phyloP scores from a whole-genome alignment of 2,113 vertebrate species.

The Neotragus pygmaeus region DNA sequence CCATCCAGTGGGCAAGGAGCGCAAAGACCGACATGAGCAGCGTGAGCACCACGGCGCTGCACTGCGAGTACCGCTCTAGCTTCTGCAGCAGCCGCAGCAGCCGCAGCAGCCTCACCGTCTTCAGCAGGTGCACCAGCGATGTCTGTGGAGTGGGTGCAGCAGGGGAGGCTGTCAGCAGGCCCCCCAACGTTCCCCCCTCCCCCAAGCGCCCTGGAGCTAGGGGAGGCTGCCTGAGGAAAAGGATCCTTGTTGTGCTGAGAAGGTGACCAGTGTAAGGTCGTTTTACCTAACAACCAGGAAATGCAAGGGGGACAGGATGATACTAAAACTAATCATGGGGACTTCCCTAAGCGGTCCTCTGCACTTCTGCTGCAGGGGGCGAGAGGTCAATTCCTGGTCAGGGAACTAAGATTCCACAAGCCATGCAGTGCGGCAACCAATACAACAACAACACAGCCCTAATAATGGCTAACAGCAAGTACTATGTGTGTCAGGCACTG shows the following conservation, averaged over 20 bases:
- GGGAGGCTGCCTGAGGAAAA: neutral
- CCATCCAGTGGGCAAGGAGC: conserved; percentile 98
- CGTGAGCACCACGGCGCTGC: conserved; percentile 95
- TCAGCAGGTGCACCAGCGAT: conserved; percentile 95
- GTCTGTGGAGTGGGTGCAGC: conserved; percentile 83
- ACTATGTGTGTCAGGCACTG: neutral
- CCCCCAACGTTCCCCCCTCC: neutral
- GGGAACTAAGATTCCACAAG: neutral
- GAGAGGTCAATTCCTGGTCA: neutral
- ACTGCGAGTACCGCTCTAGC: conserved; percentile 97
- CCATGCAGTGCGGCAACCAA: neutral
- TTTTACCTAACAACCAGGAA: too few species aligned
- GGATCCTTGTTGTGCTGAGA: neutral
- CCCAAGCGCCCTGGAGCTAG: neutral
- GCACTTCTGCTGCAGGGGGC: neutral
- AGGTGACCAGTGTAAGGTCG: too few species aligned
- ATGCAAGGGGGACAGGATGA: neutral
- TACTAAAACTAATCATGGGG: neutral
- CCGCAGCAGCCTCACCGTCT: conserved; percentile 93
- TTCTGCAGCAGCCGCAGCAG: conserved; percentile 95
- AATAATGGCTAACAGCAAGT: neutral
- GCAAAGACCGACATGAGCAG: conserved; percentile 99
- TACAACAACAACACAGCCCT: neutral
- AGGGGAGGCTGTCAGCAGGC: conserved; percentile 50
- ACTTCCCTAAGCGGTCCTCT: neutral